Percentiles rank a stretch among this genome's conserved stretches.
Evolutionary conservation across 30 jellyfish, hydroid and myxozoan species (phyloP).

Genomic region (Turritopsis rubra): DNA sequence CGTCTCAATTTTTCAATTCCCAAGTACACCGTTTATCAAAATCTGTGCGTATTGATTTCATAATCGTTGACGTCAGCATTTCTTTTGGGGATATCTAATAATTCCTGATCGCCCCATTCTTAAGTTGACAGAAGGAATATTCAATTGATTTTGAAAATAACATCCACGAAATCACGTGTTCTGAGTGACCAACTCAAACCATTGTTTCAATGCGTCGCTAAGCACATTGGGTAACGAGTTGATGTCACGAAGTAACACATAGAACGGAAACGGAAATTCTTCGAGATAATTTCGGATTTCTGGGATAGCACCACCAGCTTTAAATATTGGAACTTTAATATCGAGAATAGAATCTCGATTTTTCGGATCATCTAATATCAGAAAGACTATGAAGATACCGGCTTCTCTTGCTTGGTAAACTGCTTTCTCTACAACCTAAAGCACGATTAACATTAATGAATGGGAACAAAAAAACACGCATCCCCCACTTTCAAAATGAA

Average conservation of each 20-base stretch:
- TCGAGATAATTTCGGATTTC: slow-evolving; percentile 78
- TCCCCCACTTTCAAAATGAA: too few species aligned
- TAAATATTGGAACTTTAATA: slow-evolving; percentile 83
- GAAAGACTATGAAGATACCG: slow-evolving; percentile 72
- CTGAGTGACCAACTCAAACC: slow-evolving; percentile 83
- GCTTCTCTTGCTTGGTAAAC: slow-evolving; percentile 75
- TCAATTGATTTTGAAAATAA: too few species aligned
- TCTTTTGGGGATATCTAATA: background rate
- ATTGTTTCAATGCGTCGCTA: slow-evolving; percentile 83
- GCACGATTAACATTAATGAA: background rate
- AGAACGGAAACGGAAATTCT: slow-evolving; percentile 88
- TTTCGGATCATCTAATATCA: slow-evolving; percentile 77
- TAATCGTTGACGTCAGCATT: background rate
- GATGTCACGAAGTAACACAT: slow-evolving; percentile 62
- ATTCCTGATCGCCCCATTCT: background rate
- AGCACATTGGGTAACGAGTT: slow-evolving; percentile 71
- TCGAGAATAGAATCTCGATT: slow-evolving; percentile 85
- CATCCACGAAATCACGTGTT: slow-evolving; percentile 1
- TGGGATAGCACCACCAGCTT: slow-evolving; percentile 56
- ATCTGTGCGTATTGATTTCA: background rate
- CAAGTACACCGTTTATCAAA: background rate
- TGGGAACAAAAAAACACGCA: too few species aligned
- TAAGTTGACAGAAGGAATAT: too few species aligned
- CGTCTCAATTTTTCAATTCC: background rate
- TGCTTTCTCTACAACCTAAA: slow-evolving; percentile 62